A percentile compares a stretch with the other conserved stretches of the same genome.
phyloP scores from a whole-genome alignment of 2,797 vertebrate genomes.

The Trichosurus vulpecula region DNA sequence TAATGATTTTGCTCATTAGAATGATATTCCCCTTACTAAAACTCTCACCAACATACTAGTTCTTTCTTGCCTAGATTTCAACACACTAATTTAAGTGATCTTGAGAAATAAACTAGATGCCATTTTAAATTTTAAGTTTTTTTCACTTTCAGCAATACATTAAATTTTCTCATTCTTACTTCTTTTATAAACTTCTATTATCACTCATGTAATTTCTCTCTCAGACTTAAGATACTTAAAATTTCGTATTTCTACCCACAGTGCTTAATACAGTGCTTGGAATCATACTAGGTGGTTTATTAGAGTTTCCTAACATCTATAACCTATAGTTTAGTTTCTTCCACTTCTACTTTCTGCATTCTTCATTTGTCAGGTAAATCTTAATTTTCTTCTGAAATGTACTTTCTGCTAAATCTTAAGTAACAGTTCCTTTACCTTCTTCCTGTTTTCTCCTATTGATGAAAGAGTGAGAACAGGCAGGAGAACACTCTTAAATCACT shows the following conservation, averaged over 20 bases:
- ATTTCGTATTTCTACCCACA: not conserved
- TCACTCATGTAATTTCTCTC: not conserved
- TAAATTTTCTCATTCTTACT: not conserved
- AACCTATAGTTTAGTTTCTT: not conserved
- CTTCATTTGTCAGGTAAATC: not conserved
- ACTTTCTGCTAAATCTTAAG: not conserved
- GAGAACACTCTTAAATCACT: not conserved
- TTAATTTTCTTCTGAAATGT: not conserved
- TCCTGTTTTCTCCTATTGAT: constrained; percentile 14
- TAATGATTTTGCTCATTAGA: not conserved
- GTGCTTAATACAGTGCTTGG: not conserved
- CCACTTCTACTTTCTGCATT: not conserved
- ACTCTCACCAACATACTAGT: not conserved
- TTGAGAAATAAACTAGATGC: not conserved
- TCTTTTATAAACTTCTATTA: not conserved
- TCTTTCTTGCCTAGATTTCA: not conserved
- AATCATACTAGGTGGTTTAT: not conserved
- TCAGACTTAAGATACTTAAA: not conserved
- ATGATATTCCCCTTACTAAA: not conserved
- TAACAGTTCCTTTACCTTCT: not conserved
- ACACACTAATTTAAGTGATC: not conserved
- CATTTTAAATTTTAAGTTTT: not conserved
- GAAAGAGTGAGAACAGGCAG: not conserved
- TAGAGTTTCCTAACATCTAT: not conserved
- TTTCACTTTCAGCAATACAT: not conserved